Evolutionary conservation across 2,888 invertebrate genomes (phyloP), one percentile per base, ranked within the genome.

Genomic region (Zeuzera pyrina): DNA sequence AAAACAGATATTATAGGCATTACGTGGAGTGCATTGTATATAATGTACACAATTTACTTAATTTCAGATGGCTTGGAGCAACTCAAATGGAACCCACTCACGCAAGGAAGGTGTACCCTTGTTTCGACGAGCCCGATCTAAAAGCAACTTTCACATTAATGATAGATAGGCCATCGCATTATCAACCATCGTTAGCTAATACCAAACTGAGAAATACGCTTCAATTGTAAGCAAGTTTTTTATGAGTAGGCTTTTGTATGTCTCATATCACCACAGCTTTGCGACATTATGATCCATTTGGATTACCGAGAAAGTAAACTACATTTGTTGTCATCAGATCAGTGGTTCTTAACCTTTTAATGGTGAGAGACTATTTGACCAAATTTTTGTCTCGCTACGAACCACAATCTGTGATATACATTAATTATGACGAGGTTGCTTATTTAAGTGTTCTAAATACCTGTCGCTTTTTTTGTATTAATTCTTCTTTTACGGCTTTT

Each of bases 31-130:
- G n/a, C n/a, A n/a, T n/a, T n/a, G n/a, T 22, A 5, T 22, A 24
- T 28, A 29, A 28, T 27, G 22, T 22, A 10, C 11, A 19, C 28
- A 28, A 16, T 25, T 10, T 13, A 16, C 25, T 15, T 32, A 31
- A 25, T 71, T 68, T 29, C 52, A 87, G 87, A 76, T 87, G 86
- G 86, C 51, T 87, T 12, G 89, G 87, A 6, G 86, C 90, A 6
- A 92, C 91, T 0, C 91, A 92, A 59, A 88, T 92, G 61, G 85
- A 91, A 63, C 78, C 90, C 0, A 85, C 87, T 8, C 78, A 89
- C 52, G 91, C 92, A 2, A 86, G 92, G 34, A 85, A 87, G 49
- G 92, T 88, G 8, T 93, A 93, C 56, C 94, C 93, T 1, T 89
- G 91, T 48, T 92, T 93, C 46, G 93, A 94, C 55, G 91, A 84